Base-by-base conservation (phyloP, 1,140 invertebrate genomes). In the Papilio helenus region DNA sequence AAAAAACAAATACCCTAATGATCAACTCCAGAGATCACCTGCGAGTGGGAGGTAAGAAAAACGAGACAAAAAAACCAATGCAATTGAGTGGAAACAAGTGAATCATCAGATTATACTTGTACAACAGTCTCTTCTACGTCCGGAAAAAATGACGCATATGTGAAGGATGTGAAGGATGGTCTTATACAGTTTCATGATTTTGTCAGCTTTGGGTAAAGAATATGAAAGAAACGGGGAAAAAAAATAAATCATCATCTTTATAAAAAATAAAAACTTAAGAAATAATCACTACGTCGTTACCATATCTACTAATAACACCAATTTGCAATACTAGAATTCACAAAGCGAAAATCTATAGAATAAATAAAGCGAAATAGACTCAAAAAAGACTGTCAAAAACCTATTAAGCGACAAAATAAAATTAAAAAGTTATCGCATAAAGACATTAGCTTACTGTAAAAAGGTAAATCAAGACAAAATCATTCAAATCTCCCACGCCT, bases 401-500 rank as follows among this genome's bases (percentile, higher is more conserved):
- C 51, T 20, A 9, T 49, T 18, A 49, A 49, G 18, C 49, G 0
- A 2, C 20, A n/a, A 29, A 39, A 68, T 74, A 61, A 79, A 79
- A 71, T 34, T 78, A 78, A 61, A 82, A 74, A 71, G 34, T 8
- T 39, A 55, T 34, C 46, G 18, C 81, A 90, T 88, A 85, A 83
- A 88, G 87, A 86, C 84, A 88, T 91, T 88, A 84, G 80, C 80
- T 81, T 82, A 80, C 84, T 89, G 89, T 14, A 89, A 83, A 83
- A 79, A 81, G 76, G 72, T 55, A 65, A 49, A 81, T 85, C 83
- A 79, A 84, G 87, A 87, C 82, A 80, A 81, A 84, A 82, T 83
- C 76, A 84, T 85, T 85, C 55, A 58, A 79, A 86, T 82, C 91
- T 93, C 91, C 88, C 91, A 93, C 91, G 89, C 86, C 83, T 87